Percentiles rank a stretch among this genome's conserved stretches.
Conservation (phyloP, 2,888 invertebrate species). For the Heteromurus nitidus region DNA sequence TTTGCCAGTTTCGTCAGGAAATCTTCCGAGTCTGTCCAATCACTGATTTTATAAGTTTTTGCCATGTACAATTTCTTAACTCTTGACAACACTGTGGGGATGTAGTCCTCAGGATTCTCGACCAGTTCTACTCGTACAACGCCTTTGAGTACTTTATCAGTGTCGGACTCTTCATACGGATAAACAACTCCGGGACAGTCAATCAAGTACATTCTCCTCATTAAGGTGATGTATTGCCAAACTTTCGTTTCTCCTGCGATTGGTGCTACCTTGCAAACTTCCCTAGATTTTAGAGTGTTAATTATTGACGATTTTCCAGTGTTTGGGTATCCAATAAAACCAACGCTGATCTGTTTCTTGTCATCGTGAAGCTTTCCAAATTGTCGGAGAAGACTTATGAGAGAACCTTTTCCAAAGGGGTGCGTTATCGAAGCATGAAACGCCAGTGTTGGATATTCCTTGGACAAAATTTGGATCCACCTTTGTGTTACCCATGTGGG, state of each 20-base stretch:
- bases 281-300: slow-evolving; percentile 95
- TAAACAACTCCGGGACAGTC: slow-evolving; percentile 99
- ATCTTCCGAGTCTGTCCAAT: slow-evolving; percentile 88
- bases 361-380: slow-evolving; percentile 96
- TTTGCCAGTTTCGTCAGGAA: slow-evolving; percentile 94
- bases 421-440: slow-evolving; percentile 99
- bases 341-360: slow-evolving; percentile 98
- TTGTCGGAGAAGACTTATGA: slow-evolving; percentile 96
- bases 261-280: slow-evolving; percentile 98
- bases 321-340: slow-evolving; percentile 99
- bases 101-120: slow-evolving; percentile 95
- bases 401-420: slow-evolving; percentile 97
- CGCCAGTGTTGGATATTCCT: slow-evolving; percentile 97
- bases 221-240: slow-evolving; percentile 99
- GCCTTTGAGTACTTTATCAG: slow-evolving; percentile 93
- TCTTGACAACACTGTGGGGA: slow-evolving; percentile 88
- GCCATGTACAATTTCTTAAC: slow-evolving; percentile 91
- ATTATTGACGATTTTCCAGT: slow-evolving; percentile 99
- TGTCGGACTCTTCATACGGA: slow-evolving; percentile 91
- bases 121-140: slow-evolving; percentile 97
- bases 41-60: slow-evolving; percentile 91
- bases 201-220: slow-evolving; percentile 85
- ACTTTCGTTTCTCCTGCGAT: slow-evolving; percentile 98
- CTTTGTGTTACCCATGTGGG: slow-evolving; percentile 96
- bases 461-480: slow-evolving; percentile 89